phyloP scores from a whole-genome alignment of 2,888 invertebrate genomes.

The Nephrotoma guestfalica region DNA sequence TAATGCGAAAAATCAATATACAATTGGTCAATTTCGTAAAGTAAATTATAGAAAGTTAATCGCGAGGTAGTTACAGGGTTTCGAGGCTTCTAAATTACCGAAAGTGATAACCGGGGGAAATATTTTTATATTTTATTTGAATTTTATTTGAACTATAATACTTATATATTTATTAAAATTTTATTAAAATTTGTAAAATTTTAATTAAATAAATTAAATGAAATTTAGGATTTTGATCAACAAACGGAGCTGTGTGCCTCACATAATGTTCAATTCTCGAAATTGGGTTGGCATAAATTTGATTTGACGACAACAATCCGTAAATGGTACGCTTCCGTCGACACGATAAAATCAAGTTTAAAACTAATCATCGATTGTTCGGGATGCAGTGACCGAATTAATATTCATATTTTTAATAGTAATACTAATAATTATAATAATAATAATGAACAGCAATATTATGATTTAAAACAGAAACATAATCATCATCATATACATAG shows the following conservation, averaged over 20 bases:
- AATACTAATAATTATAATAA: constrained; percentile 11
- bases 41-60: no score
- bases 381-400: constrained; percentile 61
- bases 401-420: constrained; percentile 41
- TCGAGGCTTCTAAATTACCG: no score
- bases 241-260: constrained; percentile 42
- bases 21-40: no score
- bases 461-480: constrained; percentile 1
- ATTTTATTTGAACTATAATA: neutral
- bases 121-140: neutral
- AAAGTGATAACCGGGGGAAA: neutral
- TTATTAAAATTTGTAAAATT: neutral
- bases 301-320: constrained; percentile 67
- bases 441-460: neutral
- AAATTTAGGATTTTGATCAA: constrained; percentile 39
- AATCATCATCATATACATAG: neutral
- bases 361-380: constrained; percentile 73
- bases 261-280: constrained; percentile 41
- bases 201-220: neutral
- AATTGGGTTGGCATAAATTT: constrained; percentile 74
- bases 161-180: neutral
- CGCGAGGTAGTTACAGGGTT: no score
- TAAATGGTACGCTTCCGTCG: constrained; percentile 44
- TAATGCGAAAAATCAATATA: no score
- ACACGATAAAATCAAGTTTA: constrained; percentile 40